Evolutionary conservation across 2,797 vertebrate species (phyloP).

Genomic region (Fistularia tabacaria): DNA sequence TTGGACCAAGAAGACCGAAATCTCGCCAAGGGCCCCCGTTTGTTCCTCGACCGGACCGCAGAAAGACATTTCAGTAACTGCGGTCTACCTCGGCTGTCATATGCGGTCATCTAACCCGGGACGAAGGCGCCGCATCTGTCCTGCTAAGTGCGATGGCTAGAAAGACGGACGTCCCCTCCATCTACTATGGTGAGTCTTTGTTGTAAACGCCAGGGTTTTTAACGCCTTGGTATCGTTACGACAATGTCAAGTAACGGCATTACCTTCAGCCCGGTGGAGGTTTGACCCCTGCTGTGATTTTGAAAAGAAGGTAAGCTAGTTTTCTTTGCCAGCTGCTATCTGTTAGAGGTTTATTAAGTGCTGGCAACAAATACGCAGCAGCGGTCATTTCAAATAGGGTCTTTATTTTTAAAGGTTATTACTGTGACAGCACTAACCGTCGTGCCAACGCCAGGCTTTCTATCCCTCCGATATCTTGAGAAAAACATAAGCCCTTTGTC

Average conservation of each 20-base stretch:
- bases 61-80: constrained; percentile 18
- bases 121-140: constrained; percentile 68
- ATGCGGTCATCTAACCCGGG: constrained; percentile 82
- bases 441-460: too few relatives aligned
- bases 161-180: constrained; percentile 71
- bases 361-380: constrained; percentile 25
- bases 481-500: too few relatives aligned
- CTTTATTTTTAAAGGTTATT: too few relatives aligned
- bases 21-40: constrained; percentile 42
- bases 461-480: too few relatives aligned
- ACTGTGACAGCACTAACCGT: too few relatives aligned
- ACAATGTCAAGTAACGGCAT: constrained; percentile 16
- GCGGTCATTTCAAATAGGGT: background rate
- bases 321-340: constrained; percentile 11
- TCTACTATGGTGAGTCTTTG: constrained; percentile 79
- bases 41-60: constrained; percentile 49
- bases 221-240: background rate
- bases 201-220: constrained; percentile 44
- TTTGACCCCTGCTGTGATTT: constrained; percentile 18
- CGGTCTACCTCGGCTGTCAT: constrained; percentile 65
- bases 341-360: constrained; percentile 26
- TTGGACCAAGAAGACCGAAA: constrained; percentile 37
- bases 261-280: background rate
- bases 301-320: constrained; percentile 10
- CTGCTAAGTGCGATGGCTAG: constrained; percentile 74